Conservation (phyloP, 2,113 vertebrate genomes). For the Urocolius indicus region DNA sequence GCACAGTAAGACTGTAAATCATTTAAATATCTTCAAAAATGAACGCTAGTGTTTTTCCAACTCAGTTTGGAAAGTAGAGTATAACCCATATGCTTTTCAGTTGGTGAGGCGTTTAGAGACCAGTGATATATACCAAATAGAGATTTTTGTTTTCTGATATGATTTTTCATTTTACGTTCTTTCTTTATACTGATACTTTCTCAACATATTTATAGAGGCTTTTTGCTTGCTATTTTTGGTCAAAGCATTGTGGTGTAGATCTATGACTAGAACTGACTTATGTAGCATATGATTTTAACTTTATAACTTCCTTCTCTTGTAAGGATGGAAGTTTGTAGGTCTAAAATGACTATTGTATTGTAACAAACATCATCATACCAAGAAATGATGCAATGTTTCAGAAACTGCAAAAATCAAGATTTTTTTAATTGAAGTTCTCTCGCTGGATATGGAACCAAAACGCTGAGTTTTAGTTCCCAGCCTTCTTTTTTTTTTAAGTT, state of each 20-base stretch:
- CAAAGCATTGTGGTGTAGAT: not conserved
- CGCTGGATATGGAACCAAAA: not conserved
- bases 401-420: not conserved
- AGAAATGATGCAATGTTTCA: not conserved
- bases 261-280: not conserved
- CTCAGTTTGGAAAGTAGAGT: not conserved
- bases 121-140: not conserved
- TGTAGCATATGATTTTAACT: not conserved
- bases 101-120: not conserved
- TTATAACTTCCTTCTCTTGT: not conserved
- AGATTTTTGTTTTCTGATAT: not conserved
- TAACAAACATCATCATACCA: not conserved
- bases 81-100: not conserved
- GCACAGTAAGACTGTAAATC: not conserved
- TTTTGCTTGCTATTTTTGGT: not conserved
- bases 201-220: not conserved
- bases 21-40: not conserved
- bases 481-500: not conserved
- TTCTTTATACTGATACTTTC: not conserved
- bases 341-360: not conserved
- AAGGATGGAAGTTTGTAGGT: rapidly evolving
- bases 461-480: not conserved
- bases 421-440: not conserved
- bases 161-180: not conserved
- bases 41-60: not conserved